Percentiles rank a stretch among this genome's conserved stretches.
Conservation (phyloP, 2,888 invertebrate species). For the Eulithis prunata region DNA sequence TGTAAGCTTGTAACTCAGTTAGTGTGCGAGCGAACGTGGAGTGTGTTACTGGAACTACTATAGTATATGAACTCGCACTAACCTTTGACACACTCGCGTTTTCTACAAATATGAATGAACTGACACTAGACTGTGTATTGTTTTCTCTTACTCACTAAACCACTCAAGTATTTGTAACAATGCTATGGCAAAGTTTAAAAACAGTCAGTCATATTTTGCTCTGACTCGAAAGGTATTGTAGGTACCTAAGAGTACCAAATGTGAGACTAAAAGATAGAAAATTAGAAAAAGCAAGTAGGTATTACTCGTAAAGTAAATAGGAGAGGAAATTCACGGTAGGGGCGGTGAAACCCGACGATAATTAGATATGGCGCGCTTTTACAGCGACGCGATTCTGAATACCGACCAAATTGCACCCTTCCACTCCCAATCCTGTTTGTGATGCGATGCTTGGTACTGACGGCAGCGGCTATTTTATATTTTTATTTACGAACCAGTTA, state of each 20-base stretch:
- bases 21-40: slow-evolving; percentile 52
- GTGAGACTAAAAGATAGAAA: too few relatives aligned
- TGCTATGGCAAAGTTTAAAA: too few relatives aligned
- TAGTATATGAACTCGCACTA: slow-evolving; percentile 9
- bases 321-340: slow-evolving; percentile 34
- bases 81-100: neutral
- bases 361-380: slow-evolving; percentile 84
- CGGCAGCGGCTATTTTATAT: slow-evolving; percentile 59
- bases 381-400: slow-evolving; percentile 79
- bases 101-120: too few relatives aligned
- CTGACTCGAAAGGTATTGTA: too few relatives aligned
- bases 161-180: too few relatives aligned
- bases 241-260: too few relatives aligned
- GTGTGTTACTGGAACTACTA: slow-evolving; percentile 33
- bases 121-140: too few relatives aligned
- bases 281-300: neutral
- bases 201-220: too few relatives aligned
- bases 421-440: slow-evolving; percentile 79
- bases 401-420: slow-evolving; percentile 81
- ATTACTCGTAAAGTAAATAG: neutral
- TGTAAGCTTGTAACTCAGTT: slow-evolving; percentile 77
- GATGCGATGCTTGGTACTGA: slow-evolving; percentile 60
- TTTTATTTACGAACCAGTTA: slow-evolving; percentile 3
- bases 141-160: too few relatives aligned
- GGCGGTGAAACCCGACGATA: slow-evolving; percentile 68